Conservation (phyloP, 2,888 invertebrate genomes). For the Tetragonisca angustula region DNA sequence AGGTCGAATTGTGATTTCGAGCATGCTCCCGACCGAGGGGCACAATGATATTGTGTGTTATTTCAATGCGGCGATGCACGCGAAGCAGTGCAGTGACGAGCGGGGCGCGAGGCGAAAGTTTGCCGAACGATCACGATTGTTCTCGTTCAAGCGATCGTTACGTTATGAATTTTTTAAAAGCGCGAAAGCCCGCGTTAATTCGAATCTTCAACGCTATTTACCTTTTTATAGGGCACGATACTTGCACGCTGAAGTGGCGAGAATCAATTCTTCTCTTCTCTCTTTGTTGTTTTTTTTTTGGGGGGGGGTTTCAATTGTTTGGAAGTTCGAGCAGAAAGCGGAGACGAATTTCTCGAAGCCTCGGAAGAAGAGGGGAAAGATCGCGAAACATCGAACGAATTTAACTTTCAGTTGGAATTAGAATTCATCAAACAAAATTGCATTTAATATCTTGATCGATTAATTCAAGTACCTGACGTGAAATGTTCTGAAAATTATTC, state of each 20-base stretch:
- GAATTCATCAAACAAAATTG: no score
- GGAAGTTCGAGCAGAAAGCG: background rate
- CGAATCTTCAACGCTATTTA: background rate
- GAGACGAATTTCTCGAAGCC: no score
- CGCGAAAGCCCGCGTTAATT: background rate
- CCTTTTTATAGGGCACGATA: background rate
- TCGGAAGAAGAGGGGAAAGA: no score
- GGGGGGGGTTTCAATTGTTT: no score
- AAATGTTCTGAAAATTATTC: no score
- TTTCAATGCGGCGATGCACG: background rate
- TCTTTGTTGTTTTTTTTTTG: background rate
- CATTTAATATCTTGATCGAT: no score
- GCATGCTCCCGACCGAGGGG: background rate
- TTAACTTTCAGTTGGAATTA: no score
- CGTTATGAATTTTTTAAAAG: slow-evolving; percentile 3
- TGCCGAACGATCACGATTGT: slow-evolving; percentile 15
- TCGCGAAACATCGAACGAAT: no score
- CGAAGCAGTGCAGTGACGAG: no score
- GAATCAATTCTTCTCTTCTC: background rate
- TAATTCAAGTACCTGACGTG: no score
- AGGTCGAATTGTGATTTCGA: slow-evolving; percentile 4
- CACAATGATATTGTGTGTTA: slow-evolving; percentile 20
- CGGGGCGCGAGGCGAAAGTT: background rate
- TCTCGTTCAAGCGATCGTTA: slow-evolving; percentile 4
- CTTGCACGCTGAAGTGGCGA: background rate